Evolutionary conservation across 2,888 invertebrate genomes (phyloP).

Genomic region (Electrophaes corylata): DNA sequence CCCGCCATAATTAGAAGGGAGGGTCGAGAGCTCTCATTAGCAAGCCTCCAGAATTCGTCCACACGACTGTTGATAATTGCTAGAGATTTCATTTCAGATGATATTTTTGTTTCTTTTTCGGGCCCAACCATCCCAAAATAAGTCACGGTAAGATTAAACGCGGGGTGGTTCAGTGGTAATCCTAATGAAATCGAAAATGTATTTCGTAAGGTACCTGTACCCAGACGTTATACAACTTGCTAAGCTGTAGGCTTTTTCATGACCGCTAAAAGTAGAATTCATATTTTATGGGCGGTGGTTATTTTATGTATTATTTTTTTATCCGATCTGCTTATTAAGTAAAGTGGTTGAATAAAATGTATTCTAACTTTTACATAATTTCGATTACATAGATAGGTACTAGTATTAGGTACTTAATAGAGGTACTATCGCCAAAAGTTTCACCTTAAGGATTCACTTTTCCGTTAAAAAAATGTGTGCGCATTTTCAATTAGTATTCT

Average conservation of each 20-base stretch:
- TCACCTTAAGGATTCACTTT: no score
- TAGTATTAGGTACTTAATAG: neutral
- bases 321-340: no score
- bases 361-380: no score
- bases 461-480: no score
- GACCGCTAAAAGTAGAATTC: no score
- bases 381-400: neutral
- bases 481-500: no score
- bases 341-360: no score
- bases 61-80: conserved; percentile 28
- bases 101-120: conserved; percentile 18
- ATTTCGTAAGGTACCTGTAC: neutral
- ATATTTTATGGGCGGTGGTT: no score
- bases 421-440: no score
- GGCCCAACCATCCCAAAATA: neutral
- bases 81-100: conserved; percentile 28
- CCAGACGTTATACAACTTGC: neutral
- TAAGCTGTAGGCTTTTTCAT: no score
- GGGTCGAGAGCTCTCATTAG: conserved; percentile 52
- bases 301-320: no score
- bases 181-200: conserved; percentile 9
- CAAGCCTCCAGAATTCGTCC: conserved; percentile 34
- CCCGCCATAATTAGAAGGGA: conserved; percentile 49
- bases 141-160: conserved; percentile 5
- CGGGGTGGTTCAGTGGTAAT: neutral